Conservation (phyloP, 1,140 invertebrate genomes). For the Panonychus citri region DNA sequence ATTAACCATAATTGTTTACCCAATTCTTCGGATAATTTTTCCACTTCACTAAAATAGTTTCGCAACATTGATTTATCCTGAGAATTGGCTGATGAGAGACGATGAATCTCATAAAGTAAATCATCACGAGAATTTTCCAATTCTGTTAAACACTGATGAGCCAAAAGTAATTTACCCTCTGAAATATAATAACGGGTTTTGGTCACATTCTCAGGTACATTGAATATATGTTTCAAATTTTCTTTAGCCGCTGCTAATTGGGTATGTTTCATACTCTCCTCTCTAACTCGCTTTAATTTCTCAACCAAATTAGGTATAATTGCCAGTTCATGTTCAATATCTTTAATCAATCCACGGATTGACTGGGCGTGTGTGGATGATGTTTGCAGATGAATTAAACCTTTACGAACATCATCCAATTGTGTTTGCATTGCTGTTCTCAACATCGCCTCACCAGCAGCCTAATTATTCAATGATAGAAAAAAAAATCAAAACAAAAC, state of each 20-base stretch:
- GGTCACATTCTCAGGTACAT: constrained; percentile 81
- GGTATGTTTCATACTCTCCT: constrained; percentile 69
- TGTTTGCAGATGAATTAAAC: constrained; percentile 63
- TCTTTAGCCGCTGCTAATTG: constrained; percentile 92
- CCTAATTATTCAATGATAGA: constrained; percentile 27
- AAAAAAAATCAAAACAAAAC: background rate
- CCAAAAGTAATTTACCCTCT: constrained; percentile 79
- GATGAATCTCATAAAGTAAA: constrained; percentile 76
- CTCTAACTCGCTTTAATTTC: constrained; percentile 55
- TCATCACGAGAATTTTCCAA: constrained; percentile 90
- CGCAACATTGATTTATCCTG: constrained; percentile 61
- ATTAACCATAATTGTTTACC: constrained; percentile 68
- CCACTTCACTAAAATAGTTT: constrained; percentile 86
- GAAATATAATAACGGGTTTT: constrained; percentile 80
- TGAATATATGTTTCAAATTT: constrained; percentile 93
- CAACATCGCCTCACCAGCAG: constrained; percentile 83
- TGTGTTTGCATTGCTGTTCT: constrained; percentile 98
- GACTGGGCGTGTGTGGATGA: constrained; percentile 54
- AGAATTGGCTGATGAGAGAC: constrained; percentile 64
- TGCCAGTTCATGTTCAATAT: constrained; percentile 36
- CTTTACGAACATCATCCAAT: constrained; percentile 78
- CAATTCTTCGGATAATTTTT: constrained; percentile 62
- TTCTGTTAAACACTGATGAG: constrained; percentile 72
- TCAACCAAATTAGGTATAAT: constrained; percentile 43
- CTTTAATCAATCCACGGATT: constrained; percentile 37